phyloP scores from a whole-genome alignment of 2,113 vertebrate genomes.

The Catagonus wagneri region DNA sequence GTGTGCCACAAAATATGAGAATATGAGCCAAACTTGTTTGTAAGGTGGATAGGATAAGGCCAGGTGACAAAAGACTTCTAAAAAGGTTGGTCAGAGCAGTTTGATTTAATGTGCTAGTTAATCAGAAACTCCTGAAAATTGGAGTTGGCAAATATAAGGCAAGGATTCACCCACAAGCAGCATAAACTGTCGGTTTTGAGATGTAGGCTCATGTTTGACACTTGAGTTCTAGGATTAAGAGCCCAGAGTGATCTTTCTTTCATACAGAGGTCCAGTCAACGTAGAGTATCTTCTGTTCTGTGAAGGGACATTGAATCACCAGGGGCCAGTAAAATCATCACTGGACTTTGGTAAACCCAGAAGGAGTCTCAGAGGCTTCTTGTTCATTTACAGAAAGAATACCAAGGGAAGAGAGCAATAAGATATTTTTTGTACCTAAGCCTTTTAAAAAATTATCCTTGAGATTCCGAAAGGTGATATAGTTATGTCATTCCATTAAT shows the following conservation, averaged over 20 bases:
- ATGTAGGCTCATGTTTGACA: not conserved
- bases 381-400: not conserved
- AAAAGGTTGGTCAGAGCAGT: not conserved
- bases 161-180: not conserved
- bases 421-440: not conserved
- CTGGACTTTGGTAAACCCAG: not conserved
- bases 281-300: not conserved
- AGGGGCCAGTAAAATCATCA: not conserved
- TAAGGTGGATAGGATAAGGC: not conserved
- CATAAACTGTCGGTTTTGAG: not conserved
- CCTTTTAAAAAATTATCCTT: not conserved
- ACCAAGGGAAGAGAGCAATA: not conserved
- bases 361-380: not conserved
- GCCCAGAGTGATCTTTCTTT: not conserved
- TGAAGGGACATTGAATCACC: not conserved
- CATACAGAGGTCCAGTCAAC: not conserved
- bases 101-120: not conserved
- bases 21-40: not conserved
- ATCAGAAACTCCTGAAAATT: not conserved
- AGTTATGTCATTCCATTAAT: not conserved
- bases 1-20: not conserved
- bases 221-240: not conserved
- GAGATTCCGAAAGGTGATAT: not conserved
- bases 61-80: not conserved
- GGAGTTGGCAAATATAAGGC: not conserved